Percentiles rank a stretch among this genome's conserved stretches.
These are phyloP conservation scores for Fulmarus glacialis DNA, from an alignment of 2,113 vertebrate species.

Conservation along the genomic window DNA sequence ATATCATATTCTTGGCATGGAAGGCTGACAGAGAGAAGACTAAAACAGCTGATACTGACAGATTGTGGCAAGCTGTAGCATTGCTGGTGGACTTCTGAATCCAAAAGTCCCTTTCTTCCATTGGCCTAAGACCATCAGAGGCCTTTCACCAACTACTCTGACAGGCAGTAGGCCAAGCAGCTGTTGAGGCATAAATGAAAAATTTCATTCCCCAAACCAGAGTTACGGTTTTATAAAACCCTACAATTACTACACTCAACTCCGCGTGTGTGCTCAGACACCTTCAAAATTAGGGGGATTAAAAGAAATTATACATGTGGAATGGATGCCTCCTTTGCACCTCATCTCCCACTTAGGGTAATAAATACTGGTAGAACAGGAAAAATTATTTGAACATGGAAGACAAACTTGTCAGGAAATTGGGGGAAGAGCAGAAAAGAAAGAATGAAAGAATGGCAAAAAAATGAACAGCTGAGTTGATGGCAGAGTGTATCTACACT, in stretches of 20 bases:
- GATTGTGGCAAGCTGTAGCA: background rate
- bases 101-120: background rate
- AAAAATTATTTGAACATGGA: background rate
- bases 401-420: background rate
- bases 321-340: background rate
- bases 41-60: background rate
- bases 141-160: background rate
- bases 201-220: background rate
- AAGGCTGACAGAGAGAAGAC: background rate
- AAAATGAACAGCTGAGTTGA: background rate
- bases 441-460: background rate
- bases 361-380: background rate
- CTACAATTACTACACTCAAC: background rate
- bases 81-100: background rate
- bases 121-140: background rate
- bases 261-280: background rate
- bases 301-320: background rate
- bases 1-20: background rate
- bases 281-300: background rate
- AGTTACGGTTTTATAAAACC: background rate
- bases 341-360: background rate
- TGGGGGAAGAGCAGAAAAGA: background rate
- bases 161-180: background rate
- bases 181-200: background rate
- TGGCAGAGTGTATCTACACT: background rate